A percentile compares a stretch with the other conserved stretches of the same genome.
phyloP scores from a whole-genome alignment of 2,113 vertebrate genomes.

The Gymnogyps californianus region DNA sequence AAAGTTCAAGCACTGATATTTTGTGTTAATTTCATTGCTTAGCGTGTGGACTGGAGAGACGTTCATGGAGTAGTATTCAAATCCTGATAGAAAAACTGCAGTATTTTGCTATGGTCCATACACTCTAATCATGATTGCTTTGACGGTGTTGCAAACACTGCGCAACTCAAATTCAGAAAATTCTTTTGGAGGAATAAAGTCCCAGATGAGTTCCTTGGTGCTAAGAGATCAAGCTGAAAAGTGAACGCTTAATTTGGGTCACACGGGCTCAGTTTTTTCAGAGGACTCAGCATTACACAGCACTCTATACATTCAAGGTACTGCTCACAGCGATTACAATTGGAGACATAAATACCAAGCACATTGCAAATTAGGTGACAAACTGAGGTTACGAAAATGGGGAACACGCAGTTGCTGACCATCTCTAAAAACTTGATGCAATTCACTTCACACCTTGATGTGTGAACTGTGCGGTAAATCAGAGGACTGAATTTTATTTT shows the following conservation, averaged over 20 bases:
- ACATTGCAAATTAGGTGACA: neutral
- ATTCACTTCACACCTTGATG: neutral
- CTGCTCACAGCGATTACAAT: neutral
- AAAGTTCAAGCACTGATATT: neutral
- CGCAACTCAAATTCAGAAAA: neutral
- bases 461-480: neutral
- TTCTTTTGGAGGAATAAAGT: neutral
- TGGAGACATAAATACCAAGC: neutral
- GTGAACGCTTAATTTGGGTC: neutral
- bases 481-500: neutral
- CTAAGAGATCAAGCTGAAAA: neutral
- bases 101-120: neutral
- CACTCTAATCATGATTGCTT: neutral
- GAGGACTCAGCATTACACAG: neutral
- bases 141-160: neutral
- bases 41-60: neutral
- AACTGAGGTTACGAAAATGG: neutral
- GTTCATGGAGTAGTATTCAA: neutral
- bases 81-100: neutral
- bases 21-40: neutral
- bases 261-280: neutral
- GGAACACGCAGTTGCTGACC: neutral
- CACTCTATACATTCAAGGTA: neutral
- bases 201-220: neutral
- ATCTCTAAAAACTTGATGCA: neutral